A percentile compares a stretch with the other conserved stretches of the same genome.
Conservation (phyloP, 2,888 invertebrate species). For the Mayetiola destructor region DNA sequence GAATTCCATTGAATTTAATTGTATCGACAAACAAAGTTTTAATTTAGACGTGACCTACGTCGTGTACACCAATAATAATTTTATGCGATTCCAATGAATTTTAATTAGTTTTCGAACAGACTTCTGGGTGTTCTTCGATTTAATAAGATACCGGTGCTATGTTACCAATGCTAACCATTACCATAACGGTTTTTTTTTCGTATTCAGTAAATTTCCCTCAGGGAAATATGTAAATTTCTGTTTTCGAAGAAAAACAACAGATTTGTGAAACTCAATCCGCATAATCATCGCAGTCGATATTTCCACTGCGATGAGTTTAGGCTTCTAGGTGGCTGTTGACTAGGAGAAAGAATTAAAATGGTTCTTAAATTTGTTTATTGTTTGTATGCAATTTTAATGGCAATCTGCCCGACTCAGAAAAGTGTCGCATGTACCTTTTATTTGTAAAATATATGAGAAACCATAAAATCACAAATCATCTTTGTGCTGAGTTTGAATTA, state of each 20-base stretch:
- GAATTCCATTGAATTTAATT: neutral
- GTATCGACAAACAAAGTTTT: constrained; percentile 4
- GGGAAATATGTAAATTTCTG: constrained; percentile 14
- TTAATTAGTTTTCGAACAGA: constrained; percentile 7
- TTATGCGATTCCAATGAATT: constrained; percentile 10
- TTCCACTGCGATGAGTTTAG: neutral
- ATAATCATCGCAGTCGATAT: neutral
- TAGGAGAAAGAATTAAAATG: constrained; percentile 14
- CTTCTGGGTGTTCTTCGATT: neutral
- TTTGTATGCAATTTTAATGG: no score
- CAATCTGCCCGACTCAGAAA: no score
- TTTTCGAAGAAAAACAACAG: neutral
- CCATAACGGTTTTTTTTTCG: neutral
- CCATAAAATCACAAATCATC: no score
- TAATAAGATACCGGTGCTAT: neutral
- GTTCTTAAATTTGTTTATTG: no score
- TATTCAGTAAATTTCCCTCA: constrained; percentile 4
- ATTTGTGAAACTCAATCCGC: neutral
- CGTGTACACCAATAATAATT: neutral
- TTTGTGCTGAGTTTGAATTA: no score
- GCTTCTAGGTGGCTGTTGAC: constrained; percentile 14
- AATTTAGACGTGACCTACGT: constrained; percentile 3
- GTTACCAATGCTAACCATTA: neutral
- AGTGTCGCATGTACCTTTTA: no score
- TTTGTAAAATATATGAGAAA: no score